Evolutionary conservation across 53 echinoderm and acorn worm genomes (phyloP), one percentile per base, ranked within the genome.

Genomic region (Echinarachnius parma): DNA sequence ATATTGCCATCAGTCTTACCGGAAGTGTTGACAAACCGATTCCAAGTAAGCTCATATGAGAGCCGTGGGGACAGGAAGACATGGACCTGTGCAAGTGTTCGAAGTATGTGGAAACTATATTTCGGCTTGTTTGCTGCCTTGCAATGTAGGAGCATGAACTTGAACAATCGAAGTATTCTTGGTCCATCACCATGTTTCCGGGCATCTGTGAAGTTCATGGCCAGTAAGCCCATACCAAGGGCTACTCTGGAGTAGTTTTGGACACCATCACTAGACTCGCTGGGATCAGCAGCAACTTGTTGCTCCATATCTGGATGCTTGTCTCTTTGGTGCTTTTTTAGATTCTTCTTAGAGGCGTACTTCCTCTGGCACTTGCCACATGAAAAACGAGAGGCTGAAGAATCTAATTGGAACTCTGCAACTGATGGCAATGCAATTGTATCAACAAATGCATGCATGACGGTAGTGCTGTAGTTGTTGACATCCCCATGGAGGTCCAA

Each of bases 11-110:
- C 66, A n/a, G 23, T 0, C 16, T 77, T 30, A 3, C 86, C 86
- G 21, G 20, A 60, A 1, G 28, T 86, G 35, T 86, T 81, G 0
- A 81, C 64, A 56, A 81, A 86, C 34, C 86, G 59, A 36, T 81
- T 86, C 86, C 81, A 86, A 4, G 31, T 53, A 2, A 86, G 53
- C 9, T 81, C 68, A 64, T 77, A 53, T 1, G 86, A n/a, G 1
- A 81, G 28, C 2, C 78, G 36, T 19, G 86, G 86, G 14, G 54
- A 50, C 2, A 81, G 62, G 7, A 86, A 76, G 26, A 60, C 81
- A 1, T 80, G 32, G 9, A 85, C 59, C 31, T 86, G 76, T 55
- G 81, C 77, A 20, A 81, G 60, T 15, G 78, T 29, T 18, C 81
- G 39, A n/a, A 86, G 76, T 24, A 31, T 34, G 7, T 86, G 77